Conservation (phyloP, 2,113 vertebrate species). For the Brevimyrus niger region DNA sequence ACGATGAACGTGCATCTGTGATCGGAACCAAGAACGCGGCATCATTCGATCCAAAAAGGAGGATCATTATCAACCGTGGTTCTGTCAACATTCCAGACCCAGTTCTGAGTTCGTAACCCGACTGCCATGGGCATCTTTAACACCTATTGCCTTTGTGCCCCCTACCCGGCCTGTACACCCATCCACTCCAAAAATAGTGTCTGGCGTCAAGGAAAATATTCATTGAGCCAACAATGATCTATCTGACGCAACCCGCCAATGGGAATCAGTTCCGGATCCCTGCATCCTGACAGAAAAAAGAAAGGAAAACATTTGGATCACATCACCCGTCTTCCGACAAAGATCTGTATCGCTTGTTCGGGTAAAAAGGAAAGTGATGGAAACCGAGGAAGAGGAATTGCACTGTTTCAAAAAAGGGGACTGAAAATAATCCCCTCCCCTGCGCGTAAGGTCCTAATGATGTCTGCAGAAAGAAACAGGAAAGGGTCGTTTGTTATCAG, state of each 20-base stretch:
- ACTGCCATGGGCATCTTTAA: neutral
- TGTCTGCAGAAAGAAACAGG: neutral
- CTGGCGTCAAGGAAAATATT: slow-evolving; percentile 11
- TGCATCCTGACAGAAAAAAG: neutral
- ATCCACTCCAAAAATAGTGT: slow-evolving; percentile 4
- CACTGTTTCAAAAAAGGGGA: neutral
- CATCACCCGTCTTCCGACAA: neutral
- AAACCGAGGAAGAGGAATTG: neutral
- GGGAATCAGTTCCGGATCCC: neutral
- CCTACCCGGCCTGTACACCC: neutral
- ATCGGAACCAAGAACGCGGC: neutral
- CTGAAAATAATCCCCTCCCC: neutral
- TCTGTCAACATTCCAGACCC: neutral
- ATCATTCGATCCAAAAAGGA: neutral
- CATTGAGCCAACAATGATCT: slow-evolving; percentile 3
- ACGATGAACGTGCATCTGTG: neutral
- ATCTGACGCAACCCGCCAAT: neutral
- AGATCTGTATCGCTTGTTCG: neutral
- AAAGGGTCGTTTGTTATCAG: neutral
- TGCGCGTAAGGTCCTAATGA: neutral
- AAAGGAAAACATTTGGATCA: neutral
- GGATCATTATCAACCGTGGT: neutral
- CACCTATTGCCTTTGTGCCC: neutral
- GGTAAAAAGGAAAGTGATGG: neutral
- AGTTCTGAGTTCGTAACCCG: neutral